Evolutionary conservation across 1,140 invertebrate genomes (phyloP).

Genomic region (Dreissena rostriformis): DNA sequence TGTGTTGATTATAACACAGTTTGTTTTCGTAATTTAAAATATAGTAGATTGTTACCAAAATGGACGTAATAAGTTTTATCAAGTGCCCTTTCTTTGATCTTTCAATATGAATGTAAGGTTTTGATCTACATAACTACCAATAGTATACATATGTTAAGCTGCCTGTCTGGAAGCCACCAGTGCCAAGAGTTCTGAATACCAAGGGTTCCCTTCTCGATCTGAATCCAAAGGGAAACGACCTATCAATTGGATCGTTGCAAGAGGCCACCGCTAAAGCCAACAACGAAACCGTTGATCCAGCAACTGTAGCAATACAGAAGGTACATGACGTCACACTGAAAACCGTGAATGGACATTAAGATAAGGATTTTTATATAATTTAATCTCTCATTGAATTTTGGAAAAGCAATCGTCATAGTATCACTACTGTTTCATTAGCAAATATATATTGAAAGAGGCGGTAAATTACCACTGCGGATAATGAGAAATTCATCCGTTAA

Average conservation of each 20-base stretch:
- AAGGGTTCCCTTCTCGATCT: conserved; percentile 22
- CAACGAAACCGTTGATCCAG: conserved; percentile 32
- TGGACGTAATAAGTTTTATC: too few species aligned
- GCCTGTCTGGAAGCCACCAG: conserved; percentile 4
- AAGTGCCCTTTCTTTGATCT: too few species aligned
- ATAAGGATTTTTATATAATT: neutral
- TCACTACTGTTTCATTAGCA: neutral
- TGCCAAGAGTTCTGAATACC: conserved; percentile 7
- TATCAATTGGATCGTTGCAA: neutral
- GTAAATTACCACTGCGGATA: too few species aligned
- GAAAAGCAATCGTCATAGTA: neutral
- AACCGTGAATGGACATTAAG: too few species aligned
- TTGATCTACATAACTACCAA: too few species aligned
- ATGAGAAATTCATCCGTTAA: too few species aligned
- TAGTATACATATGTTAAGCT: neutral
- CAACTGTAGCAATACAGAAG: conserved; percentile 39
- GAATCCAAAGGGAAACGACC: neutral
- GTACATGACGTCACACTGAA: neutral
- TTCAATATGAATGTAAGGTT: too few species aligned
- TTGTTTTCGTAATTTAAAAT: too few species aligned
- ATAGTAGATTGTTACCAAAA: too few species aligned
- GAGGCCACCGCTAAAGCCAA: neutral
- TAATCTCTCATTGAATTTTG: neutral
- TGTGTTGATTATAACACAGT: too few species aligned
- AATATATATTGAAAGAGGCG: too few species aligned